Evolutionary conservation across 2,113 vertebrate genomes (phyloP).

Genomic region (Lipophrys pholis): DNA sequence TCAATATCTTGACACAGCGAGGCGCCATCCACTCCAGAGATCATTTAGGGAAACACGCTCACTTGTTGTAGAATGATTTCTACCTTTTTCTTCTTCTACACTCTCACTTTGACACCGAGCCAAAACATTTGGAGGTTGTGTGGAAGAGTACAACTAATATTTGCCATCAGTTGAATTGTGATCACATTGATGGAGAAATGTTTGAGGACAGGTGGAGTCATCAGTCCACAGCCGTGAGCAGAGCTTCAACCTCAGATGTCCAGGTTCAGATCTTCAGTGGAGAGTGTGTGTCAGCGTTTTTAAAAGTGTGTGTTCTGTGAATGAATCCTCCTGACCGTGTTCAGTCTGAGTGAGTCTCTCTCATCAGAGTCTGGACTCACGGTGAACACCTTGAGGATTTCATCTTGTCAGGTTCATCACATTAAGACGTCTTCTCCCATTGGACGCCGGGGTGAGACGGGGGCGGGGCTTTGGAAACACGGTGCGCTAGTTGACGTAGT

Average conservation of each 20-base stretch:
- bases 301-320: conserved; percentile 60
- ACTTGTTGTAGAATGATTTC: no score
- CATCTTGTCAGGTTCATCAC: conserved; percentile 23
- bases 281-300: conserved; percentile 62
- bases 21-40: conserved; percentile 19
- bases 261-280: conserved; percentile 79
- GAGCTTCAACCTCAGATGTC: conserved; percentile 35
- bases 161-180: no score
- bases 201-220: no score
- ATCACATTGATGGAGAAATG: no score
- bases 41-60: conserved; percentile 3
- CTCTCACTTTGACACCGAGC: no score
- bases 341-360: conserved; percentile 8
- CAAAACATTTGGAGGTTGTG: no score
- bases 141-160: no score
- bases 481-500: conserved; percentile 94
- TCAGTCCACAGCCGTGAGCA: no score
- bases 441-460: conserved; percentile 38
- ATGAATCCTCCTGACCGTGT: conserved; percentile 24
- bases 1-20: no score
- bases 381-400: conserved; percentile 25
- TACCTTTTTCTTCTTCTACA: no score
- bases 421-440: conserved; percentile 38
- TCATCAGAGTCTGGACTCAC: conserved; percentile 13
- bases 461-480: conserved; percentile 44